Percentiles rank a stretch among this genome's conserved stretches.
Conservation (phyloP, 2,888 invertebrate species). For the Lithosia quadra region DNA sequence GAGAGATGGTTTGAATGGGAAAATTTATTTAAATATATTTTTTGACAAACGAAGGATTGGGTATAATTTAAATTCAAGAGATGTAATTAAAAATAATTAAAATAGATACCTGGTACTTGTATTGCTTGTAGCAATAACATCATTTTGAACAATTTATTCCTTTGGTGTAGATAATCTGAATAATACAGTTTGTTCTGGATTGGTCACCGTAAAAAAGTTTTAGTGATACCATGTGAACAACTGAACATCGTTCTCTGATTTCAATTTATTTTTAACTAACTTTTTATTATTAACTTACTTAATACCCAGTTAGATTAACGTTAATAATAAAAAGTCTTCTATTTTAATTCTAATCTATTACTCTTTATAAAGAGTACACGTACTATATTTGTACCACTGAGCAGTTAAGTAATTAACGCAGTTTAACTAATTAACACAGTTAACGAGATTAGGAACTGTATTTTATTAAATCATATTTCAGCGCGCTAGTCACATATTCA, state of each 20-base stretch:
- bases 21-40: not conserved
- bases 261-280: not conserved
- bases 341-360: not conserved
- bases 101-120: no score
- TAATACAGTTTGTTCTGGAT: not conserved
- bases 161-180: no score
- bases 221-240: not conserved
- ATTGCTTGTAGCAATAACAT: not conserved
- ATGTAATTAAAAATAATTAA: not conserved
- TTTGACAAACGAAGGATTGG: not conserved
- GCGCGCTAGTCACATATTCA: constrained; percentile 50
- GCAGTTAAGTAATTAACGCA: constrained; percentile 24
- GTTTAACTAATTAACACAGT: constrained; percentile 45
- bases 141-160: no score
- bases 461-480: constrained; percentile 57
- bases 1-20: not conserved
- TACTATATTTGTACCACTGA: constrained; percentile 24
- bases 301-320: no score
- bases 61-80: not conserved
- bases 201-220: not conserved
- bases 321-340: no score
- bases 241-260: not conserved
- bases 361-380: constrained; percentile 2
- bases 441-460: constrained; percentile 48
- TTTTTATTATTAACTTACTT: no score